Conservation (phyloP, 2,113 vertebrate genomes). For the Haplotaxodon microlepis region DNA sequence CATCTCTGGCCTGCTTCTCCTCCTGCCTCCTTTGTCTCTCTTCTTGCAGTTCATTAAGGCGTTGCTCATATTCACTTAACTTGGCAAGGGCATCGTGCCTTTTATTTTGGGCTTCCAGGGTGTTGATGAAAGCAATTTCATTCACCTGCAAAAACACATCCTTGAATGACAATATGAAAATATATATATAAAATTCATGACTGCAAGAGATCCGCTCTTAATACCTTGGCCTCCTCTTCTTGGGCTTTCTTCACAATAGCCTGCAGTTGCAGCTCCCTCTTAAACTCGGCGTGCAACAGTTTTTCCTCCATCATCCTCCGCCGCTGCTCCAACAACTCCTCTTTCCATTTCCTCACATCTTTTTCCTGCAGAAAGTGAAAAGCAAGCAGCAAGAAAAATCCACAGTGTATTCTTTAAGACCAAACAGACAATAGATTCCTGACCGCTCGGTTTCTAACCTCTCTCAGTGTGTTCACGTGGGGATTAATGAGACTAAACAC, state of each 20-base stretch:
- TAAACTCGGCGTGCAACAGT: constrained; percentile 92
- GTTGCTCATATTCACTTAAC: constrained; percentile 93
- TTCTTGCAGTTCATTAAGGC: constrained; percentile 95
- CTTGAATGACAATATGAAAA: not conserved
- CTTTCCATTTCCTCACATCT: constrained; percentile 97
- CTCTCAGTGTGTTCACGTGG: not conserved
- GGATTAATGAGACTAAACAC: constrained; percentile 39
- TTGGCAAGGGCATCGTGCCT: constrained; percentile 94
- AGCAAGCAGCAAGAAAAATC: not conserved
- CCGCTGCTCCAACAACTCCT: constrained; percentile 91
- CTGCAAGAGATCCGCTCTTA: not conserved
- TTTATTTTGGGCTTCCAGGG: constrained; percentile 98
- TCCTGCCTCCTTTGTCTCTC: constrained; percentile 92
- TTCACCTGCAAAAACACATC: constrained; percentile 79
- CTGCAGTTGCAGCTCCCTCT: constrained; percentile 93
- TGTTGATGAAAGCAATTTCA: constrained; percentile 98
- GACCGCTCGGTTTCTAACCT: not conserved
- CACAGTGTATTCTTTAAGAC: not conserved
- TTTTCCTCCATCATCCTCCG: constrained; percentile 98
- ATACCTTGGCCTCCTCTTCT: constrained; percentile 95
- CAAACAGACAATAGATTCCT: constrained; percentile 1
- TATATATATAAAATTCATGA: not conserved
- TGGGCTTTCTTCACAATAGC: constrained; percentile 99
- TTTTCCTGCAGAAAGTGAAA: constrained; percentile 79
- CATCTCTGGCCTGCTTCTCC: constrained; percentile 95